Evolutionary conservation across 2,797 vertebrate genomes (phyloP), one percentile per base, ranked within the genome.

Genomic region (Molossus molossus): DNA sequence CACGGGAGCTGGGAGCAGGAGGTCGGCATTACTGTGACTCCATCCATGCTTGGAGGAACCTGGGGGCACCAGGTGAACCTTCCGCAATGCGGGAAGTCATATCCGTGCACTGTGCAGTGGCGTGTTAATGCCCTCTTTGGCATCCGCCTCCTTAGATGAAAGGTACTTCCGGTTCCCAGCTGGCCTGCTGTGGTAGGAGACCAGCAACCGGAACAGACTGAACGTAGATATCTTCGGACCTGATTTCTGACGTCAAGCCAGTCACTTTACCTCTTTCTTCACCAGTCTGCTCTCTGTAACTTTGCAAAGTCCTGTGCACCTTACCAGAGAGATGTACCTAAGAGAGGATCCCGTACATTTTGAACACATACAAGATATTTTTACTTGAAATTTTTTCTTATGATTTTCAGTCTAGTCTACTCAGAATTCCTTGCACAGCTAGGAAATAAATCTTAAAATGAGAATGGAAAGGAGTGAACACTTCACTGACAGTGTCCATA

Each of bases 331-430:
- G 45, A 23, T 25, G 6, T 48, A 40, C 40, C 25, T 29, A 75
- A 58, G 18, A 96, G 14, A 58, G 13, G 40, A 72, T 37, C 23
- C 50, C 70, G 62, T 4, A 75, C 0, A n/a, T 88, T 50, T 91
- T 90, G 15, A 89, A 58, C 29, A 79, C 15, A n/a, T 58, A 27
- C 12, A 80, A 82, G 62, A 85, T 50, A 67, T 73, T 57, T 20
- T 50, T 82, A 81, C 40, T 94, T 86, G 15, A 92, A 87, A 79
- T 67, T 70, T 58, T 87, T 87, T 80, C 77, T 73, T 91, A 27
- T n/a, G 45, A 45, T 89, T 58, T 48, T 96, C 29, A 73, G 23
- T n/a, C 70, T 72, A 4, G 23, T 70, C 37, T 77, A 33, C n/a
- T 79, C 37, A 91, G 55, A 80, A 89, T 64, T 88, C 45, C 45